A percentile compares a stretch with the other conserved stretches of the same genome.
These are phyloP conservation scores for Aldabrachelys gigantea DNA, from an alignment of 2,113 vertebrate genomes.

Conservation along the genomic window DNA sequence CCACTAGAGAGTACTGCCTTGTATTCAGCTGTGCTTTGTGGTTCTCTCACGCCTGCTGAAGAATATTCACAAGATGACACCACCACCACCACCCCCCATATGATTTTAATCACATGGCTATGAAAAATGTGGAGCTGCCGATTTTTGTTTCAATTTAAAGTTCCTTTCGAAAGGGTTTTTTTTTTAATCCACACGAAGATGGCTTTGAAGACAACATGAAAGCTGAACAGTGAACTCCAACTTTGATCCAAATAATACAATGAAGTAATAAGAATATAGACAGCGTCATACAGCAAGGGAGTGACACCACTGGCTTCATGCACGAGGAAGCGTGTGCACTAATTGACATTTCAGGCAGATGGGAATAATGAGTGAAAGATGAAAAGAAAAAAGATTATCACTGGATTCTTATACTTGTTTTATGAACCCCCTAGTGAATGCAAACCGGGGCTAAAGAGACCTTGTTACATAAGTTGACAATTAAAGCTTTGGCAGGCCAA, in stretches of 20 bases:
- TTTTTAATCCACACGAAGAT: constrained; percentile 34
- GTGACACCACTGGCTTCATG: constrained; percentile 14
- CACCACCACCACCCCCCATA: neutral
- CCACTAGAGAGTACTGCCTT: constrained; percentile 4
- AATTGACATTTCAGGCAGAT: constrained; percentile 65
- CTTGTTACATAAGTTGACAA: constrained; percentile 67
- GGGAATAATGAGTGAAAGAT: constrained; percentile 70
- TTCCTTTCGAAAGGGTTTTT: constrained; percentile 7
- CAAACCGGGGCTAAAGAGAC: constrained; percentile 72
- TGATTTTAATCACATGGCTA: constrained; percentile 35
- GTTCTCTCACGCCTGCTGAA: neutral
- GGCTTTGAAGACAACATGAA: constrained; percentile 53
- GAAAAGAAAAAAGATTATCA: constrained; percentile 70
- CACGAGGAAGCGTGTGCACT: neutral
- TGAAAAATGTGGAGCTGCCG: neutral
- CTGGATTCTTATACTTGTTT: constrained; percentile 75
- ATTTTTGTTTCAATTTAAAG: constrained; percentile 40
- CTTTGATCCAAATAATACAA: constrained; percentile 63
- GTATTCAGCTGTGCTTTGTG: neutral
- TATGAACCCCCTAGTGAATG: constrained; percentile 69
- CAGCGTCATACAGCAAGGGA: constrained; percentile 14
- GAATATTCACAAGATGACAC: constrained; percentile 55
- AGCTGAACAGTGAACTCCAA: constrained; percentile 22
- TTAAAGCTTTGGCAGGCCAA: constrained; percentile 71
- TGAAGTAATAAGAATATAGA: constrained; percentile 58